Evolutionary conservation across 2,113 vertebrate species (phyloP), one percentile per base, ranked within the genome.

Genomic region (Lethenteron camtschaticum): DNA sequence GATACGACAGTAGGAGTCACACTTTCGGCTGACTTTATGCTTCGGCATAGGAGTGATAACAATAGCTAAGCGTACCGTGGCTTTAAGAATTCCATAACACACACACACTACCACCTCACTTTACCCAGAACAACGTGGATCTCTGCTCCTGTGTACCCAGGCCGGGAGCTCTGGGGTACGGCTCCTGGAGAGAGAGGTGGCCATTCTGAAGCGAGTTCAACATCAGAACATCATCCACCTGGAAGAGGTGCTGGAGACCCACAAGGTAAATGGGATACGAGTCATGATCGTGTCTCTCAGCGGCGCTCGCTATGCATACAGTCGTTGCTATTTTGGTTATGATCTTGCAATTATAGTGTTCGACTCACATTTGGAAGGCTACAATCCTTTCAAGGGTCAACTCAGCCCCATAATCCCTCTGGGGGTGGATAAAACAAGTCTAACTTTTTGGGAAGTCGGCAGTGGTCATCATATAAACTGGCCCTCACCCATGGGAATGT

Each of bases 151-250:
- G 69, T 71, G 70, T 71, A 74, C 76, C 73, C 76, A 90, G 86
- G 81, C 85, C 73, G 85, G 85, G 74, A 86, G 83, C 73, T 82
- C 81, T 55, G 83, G 81, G 68, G 80, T 85, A 71, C 81, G 81
- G 76, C 77, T 86, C 72, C 77, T 88, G 76, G 85, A 82, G 74
- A 75, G 81, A 10, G 87, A 89, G 75, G 84, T 90, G 71, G 82
- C 69, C 76, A 85, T 89, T 68, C 79, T 89, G 59, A 89, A 84
- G 75, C 76, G 70, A 74, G 83, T 88, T 71, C 81, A 83, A 71
- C 85, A 85, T 24, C 72, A 79, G 7, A 78, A 87, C 73, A 83
- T 89, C 73, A 86, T 87, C 77, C 85, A 85, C 72, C 79, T 88
- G 57, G 78, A 88, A 70, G 84, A 86, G 76, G 79, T 86, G 68